Evolutionary conservation across 2,797 vertebrate genomes (phyloP), one percentile per base, ranked within the genome.

Genomic region (Falco columbarius): DNA sequence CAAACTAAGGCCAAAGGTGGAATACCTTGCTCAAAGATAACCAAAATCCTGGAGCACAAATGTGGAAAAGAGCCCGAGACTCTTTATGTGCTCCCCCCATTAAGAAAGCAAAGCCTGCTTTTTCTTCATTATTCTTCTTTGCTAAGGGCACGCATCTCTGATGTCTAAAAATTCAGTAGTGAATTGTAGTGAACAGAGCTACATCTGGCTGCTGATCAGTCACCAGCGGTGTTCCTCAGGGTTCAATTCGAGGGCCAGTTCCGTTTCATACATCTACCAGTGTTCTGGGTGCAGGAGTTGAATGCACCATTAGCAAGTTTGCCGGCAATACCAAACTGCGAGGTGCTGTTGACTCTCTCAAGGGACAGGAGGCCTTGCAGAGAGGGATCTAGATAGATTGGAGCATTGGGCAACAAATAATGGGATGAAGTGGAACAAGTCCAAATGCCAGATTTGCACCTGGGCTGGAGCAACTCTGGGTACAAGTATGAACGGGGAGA

Each of bases 391-490:
- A 46, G 18, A 23, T 4, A 89, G 47, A 18, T 20, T 3, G 36
- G 32, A 67, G 14, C 23, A 44, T 22, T 30, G 27, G 15, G 20
- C 20, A 61, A 1, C 42, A 1, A 12, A 44, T 9, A 18, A 0
- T 71, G 38, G 16, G 2, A 36, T n/a, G 34, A 61, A 59, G 38
- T 26, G 9, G 24, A 72, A 32, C 29, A 59, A 46, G n/a, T 59
- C 9, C 22, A 54, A 36, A 17, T 72, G 27, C 27, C 4, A 0
- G 8, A 24, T 76, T 61, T 61, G 59, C 13, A 36, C 9, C 11
- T 72, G 26, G 26, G 22, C 10, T 5, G 5, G n/a, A 63, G 7
- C 40, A 47, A 21, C 1, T 1, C 6, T 1, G 2, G 20, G 32
- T 8, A 34, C 11, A 32, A 66, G 17, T 29, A 13, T 26, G 22